phyloP scores from a whole-genome alignment of 1,140 invertebrate species.

The Frieseomelitta varia region DNA sequence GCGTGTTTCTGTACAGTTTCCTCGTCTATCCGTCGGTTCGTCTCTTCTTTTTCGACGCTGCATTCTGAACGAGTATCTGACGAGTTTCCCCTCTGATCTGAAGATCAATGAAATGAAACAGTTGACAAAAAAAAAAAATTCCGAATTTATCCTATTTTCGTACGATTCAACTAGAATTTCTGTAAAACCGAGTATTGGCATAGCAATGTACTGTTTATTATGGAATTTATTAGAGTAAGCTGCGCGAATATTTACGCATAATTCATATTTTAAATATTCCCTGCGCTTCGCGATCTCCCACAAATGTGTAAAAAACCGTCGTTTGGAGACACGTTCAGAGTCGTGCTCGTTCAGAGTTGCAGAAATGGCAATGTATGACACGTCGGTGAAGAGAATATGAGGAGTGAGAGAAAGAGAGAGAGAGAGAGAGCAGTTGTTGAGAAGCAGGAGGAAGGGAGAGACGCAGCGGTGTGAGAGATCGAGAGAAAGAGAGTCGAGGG shows the following conservation, averaged over 20 bases:
- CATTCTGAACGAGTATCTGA: conserved; percentile 34
- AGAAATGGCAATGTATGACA: conserved; percentile 17
- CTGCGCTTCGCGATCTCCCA: no score
- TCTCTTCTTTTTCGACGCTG: neutral
- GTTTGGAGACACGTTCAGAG: no score
- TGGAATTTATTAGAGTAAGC: no score
- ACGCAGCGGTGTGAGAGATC: conserved; percentile 26
- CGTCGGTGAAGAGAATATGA: conserved; percentile 16
- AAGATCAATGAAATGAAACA: no score
- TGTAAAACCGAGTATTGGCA: no score
- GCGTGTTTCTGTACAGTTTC: conserved; percentile 32
- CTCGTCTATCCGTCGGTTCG: conserved; percentile 4
- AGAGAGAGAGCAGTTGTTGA: conserved; percentile 20
- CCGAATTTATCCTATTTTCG: neutral
- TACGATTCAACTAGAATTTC: no score
- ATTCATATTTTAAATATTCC: no score
- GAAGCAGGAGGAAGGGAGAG: neutral
- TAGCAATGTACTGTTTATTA: no score
- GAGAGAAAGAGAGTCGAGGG: conserved; percentile 75
- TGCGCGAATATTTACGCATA: no score
- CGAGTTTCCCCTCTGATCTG: neutral
- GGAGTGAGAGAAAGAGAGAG: neutral
- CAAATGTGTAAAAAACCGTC: neutral
- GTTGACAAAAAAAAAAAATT: neutral
- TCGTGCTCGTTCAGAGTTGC: conserved; percentile 24